Evolutionary conservation across 2,113 vertebrate genomes (phyloP).

Genomic region (Mus pahari): DNA sequence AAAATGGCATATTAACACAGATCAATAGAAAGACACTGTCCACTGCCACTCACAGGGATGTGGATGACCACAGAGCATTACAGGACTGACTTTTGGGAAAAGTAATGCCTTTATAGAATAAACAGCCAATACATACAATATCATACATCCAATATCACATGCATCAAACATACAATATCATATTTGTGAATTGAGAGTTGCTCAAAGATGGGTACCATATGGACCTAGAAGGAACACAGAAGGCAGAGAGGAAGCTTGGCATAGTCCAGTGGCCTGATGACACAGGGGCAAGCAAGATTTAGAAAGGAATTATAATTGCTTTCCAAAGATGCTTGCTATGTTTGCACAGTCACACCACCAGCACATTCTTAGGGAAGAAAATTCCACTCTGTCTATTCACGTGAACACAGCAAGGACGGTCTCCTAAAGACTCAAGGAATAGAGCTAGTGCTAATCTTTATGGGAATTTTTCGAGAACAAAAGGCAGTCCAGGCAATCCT

Average conservation of each 20-base stretch:
- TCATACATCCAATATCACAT: too few species aligned
- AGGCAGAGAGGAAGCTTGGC: background rate
- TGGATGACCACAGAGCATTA: fast-evolving
- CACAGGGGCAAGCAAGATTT: background rate
- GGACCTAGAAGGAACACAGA: background rate
- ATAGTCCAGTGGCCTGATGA: background rate
- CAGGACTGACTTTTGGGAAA: background rate
- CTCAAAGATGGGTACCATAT: background rate
- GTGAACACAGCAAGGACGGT: background rate
- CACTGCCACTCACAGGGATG: too few species aligned
- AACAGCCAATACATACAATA: background rate
- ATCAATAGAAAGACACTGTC: background rate
- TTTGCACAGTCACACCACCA: background rate
- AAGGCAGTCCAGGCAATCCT: background rate
- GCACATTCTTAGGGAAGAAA: background rate
- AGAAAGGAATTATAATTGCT: background rate
- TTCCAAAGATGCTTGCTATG: background rate
- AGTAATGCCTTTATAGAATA: background rate
- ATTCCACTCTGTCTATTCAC: background rate
- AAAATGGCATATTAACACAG: background rate
- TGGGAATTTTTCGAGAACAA: background rate
- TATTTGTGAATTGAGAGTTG: background rate
- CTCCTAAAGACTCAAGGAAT: background rate
- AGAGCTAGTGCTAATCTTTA: background rate
- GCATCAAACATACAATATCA: background rate